phyloP scores from a whole-genome alignment of 2,113 vertebrate species.

The Pogonocichla stellata region DNA sequence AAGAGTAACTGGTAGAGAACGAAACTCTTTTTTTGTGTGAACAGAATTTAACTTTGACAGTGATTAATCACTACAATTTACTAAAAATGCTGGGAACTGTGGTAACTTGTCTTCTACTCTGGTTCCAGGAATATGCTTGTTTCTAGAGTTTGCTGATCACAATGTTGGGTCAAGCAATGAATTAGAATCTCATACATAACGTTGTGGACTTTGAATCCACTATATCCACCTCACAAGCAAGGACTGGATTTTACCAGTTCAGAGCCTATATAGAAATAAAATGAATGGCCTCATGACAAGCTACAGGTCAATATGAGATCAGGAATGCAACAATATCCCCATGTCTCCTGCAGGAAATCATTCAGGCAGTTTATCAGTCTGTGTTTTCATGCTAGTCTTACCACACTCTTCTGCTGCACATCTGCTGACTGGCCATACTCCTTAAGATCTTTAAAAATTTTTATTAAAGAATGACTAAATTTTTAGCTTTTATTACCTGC shows the following conservation, averaged over 20 bases:
- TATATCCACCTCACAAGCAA: not conserved
- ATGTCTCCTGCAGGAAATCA: not conserved
- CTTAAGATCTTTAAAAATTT: not conserved
- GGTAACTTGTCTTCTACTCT: not conserved
- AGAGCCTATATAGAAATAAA: not conserved
- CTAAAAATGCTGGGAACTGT: not conserved
- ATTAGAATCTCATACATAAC: not conserved
- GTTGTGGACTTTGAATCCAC: not conserved
- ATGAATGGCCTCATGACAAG: not conserved
- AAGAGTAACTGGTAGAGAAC: not conserved
- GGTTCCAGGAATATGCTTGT: not conserved
- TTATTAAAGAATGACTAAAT: not conserved
- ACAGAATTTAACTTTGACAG: not conserved
- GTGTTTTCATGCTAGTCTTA: not conserved
- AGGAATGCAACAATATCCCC: not conserved
- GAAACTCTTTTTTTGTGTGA: not conserved
- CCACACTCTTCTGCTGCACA: not conserved
- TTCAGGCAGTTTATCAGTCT: not conserved
- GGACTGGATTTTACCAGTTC: not conserved
- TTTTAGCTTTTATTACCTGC: not conserved
- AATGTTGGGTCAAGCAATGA: not conserved
- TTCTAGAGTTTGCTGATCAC: not conserved
- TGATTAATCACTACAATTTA: not conserved
- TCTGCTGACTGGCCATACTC: not conserved
- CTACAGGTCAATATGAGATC: not conserved